Evolutionary conservation across 1,140 invertebrate species (phyloP), one percentile per base, ranked within the genome.

Genomic region (Macrocentrus cingulum): DNA sequence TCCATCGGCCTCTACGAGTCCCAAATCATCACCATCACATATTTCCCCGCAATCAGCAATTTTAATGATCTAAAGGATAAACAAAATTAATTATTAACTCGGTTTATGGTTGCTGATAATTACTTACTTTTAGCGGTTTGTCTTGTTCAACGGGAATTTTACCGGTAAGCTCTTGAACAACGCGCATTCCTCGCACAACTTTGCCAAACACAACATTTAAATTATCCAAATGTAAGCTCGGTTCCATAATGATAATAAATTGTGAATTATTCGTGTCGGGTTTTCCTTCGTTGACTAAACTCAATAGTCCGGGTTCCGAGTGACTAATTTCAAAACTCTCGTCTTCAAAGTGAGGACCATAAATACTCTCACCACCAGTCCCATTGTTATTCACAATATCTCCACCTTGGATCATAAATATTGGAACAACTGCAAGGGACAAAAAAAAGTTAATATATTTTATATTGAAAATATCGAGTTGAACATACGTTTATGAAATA

Each of bases 231-330:
- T 97, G 95, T 20, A 86, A 81, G 65, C 91, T 92, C 3, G 89
- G 84, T 0, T 87, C 89, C 9, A 89, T 85, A 2, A 94, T 95
- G 16, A 99, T 92, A 67, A 97, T 95, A 80, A 99, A 98, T 78
- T 99, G 95, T 5, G 92, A 96, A 52, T 89, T 92, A 70, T 97
- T 98, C 36, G 90, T 91, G 72, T 97, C 84, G 1, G 87, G 87
- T 11, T 72, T 73, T 3, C 94, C 94, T 65, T 86, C 84, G 76
- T 97, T 98, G 0, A 91, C 92, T 92, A 97, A 96, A 61, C 92
- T 94, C 1, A 98, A 76, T 2, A 90, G 83, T 53, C 91, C 91
- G 32, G 76, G 77, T 9, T 85, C 81, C 72, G 92, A 84, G 82
- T 90, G 76, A 11, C 65, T 67, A 54, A 75, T 57, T 45, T 72